Evolutionary conservation across 37 sponge, comb jelly and placozoan species (phyloP).

Genomic region (Lycopodina hypogea): DNA sequence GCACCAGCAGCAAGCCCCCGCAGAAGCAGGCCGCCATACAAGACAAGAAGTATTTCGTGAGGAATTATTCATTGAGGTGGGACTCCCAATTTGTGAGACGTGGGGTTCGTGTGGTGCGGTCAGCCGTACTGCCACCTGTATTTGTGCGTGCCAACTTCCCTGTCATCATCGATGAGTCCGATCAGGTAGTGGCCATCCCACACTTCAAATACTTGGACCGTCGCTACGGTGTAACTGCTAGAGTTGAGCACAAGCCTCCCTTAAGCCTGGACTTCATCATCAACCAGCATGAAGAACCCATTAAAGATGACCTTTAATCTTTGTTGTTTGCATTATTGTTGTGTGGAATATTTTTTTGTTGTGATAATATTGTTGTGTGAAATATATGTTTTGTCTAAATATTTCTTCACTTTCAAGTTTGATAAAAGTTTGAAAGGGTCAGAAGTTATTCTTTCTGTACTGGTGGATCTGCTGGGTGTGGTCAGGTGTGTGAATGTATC

Average conservation of each 20-base stretch:
- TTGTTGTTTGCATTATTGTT: not conserved
- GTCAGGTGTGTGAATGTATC: too few relatives aligned
- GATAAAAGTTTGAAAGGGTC: too few relatives aligned
- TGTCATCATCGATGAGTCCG: conserved; percentile 36
- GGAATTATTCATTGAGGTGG: not conserved
- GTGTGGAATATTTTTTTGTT: too few relatives aligned
- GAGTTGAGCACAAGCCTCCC: conserved; percentile 14
- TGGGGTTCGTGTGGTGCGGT: conserved; percentile 32
- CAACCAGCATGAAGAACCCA: not conserved
- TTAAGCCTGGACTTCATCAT: conserved; percentile 2
- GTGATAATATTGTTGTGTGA: too few relatives aligned
- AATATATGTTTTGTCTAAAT: too few relatives aligned
- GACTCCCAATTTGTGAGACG: conserved; percentile 16
- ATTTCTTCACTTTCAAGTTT: too few relatives aligned
- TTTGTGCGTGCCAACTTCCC: conserved; percentile 51
- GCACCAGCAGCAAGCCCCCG: too few relatives aligned
- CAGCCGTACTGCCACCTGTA: conserved; percentile 22
- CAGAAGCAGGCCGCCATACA: not conserved
- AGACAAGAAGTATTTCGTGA: conserved; percentile 18
- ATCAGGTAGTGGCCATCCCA: conserved; percentile 43
- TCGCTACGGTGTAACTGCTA: conserved; percentile 9
- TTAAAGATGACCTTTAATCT: not conserved
- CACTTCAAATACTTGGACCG: conserved; percentile 45
- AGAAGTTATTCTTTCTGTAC: too few relatives aligned
- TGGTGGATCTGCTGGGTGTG: too few relatives aligned